Evolutionary conservation across 2,797 vertebrate genomes (phyloP).

Genomic region (Microhierax caerulescens): DNA sequence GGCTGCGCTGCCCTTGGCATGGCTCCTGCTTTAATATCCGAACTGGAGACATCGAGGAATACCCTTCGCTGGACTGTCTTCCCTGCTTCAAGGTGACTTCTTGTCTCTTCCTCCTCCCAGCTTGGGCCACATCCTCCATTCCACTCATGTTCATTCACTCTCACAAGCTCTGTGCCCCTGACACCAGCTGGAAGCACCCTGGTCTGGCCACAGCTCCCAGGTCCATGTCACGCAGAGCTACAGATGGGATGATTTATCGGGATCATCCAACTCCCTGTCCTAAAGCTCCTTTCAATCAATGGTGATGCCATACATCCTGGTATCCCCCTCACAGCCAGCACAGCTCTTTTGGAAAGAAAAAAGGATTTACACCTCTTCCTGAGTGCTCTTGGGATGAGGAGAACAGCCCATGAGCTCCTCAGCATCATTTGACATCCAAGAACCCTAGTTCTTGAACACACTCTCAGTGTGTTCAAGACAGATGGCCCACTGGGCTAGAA

Average conservation of each 20-base stretch:
- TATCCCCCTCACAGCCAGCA: not conserved
- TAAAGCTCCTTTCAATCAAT: not conserved
- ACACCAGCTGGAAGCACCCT: not conserved
- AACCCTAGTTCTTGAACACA: not conserved
- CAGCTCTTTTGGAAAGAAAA: not conserved
- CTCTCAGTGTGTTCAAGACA: not conserved
- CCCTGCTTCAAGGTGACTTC: conserved; percentile 81
- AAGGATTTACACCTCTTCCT: not conserved
- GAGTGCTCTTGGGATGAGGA: not conserved
- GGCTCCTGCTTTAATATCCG: conserved; percentile 87
- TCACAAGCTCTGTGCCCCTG: not conserved
- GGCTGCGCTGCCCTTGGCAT: conserved; percentile 88
- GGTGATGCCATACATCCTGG: not conserved
- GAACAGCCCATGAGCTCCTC: not conserved
- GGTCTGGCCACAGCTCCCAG: not conserved
- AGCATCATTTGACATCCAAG: not conserved
- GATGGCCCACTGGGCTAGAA: not conserved
- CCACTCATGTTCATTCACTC: not conserved
- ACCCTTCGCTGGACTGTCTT: conserved; percentile 84
- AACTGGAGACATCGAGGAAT: conserved; percentile 91
- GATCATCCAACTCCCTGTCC: not conserved
- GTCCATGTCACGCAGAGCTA: not conserved
- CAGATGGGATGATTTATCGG: not conserved
- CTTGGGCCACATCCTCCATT: too few relatives aligned
- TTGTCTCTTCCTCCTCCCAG: not conserved